phyloP scores from a whole-genome alignment of 2,797 vertebrate genomes.

The Steatocranus sp. region DNA sequence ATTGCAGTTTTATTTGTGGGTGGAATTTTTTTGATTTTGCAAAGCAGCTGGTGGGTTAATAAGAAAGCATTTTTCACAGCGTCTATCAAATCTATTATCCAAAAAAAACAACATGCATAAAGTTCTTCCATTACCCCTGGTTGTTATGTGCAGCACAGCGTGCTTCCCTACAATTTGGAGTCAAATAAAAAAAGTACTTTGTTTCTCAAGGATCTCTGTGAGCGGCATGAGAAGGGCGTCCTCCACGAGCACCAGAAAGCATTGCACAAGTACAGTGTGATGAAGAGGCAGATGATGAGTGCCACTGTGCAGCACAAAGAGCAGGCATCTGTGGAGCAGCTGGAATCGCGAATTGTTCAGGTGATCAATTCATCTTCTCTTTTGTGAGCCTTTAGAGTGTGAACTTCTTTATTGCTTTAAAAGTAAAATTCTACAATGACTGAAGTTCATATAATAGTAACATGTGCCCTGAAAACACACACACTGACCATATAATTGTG shows the following conservation, averaged over 20 bases:
- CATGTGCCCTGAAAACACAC: not conserved
- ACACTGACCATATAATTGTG: not conserved
- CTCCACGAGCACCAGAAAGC: conserved; percentile 94
- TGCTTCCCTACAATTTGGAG: not conserved
- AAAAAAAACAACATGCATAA: not conserved
- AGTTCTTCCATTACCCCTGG: not conserved
- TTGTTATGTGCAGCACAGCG: not conserved
- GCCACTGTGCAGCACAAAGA: conserved; percentile 87
- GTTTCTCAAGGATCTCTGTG: conserved; percentile 86
- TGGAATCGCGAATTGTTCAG: conserved; percentile 96
- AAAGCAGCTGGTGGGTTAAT: not conserved
- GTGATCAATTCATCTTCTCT: conserved; percentile 52
- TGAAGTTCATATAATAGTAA: not conserved
- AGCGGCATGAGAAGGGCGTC: conserved; percentile 94
- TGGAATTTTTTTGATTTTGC: not conserved
- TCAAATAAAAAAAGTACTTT: not conserved
- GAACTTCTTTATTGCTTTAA: not conserved
- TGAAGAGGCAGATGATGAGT: conserved; percentile 95
- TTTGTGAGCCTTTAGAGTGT: not conserved
- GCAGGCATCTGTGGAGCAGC: conserved; percentile 86
- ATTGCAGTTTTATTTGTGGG: not conserved
- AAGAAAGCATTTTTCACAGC: not conserved
- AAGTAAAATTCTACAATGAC: not conserved
- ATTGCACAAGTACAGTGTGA: conserved; percentile 90
- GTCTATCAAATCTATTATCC: not conserved